Evolutionary conservation across 2,797 vertebrate genomes (phyloP).

Genomic region (Myotis findleyi): DNA sequence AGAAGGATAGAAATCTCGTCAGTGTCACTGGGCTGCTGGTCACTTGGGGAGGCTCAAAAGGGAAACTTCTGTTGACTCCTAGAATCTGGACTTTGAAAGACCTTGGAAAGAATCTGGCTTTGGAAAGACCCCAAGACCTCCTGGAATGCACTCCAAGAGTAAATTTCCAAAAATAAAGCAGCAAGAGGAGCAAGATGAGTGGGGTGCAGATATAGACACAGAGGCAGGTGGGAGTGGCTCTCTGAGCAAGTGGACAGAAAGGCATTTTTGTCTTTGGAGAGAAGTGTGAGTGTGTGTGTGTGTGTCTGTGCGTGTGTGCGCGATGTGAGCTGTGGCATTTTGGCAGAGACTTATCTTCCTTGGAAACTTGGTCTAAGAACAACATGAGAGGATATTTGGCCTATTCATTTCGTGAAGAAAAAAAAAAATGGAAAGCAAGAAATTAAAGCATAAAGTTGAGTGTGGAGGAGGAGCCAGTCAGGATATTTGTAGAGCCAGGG

Average conservation of each 20-base stretch:
- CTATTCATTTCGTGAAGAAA: not conserved
- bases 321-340: not conserved
- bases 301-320: not conserved
- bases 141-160: not conserved
- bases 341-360: constrained; percentile 1
- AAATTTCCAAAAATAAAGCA: not conserved
- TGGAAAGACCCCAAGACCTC: not conserved
- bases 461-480: not conserved
- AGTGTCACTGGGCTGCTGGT: not conserved
- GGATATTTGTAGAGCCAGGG: not conserved
- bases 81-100: constrained; percentile 30
- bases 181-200: not conserved
- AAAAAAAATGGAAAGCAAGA: not conserved
- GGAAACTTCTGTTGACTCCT: not conserved
- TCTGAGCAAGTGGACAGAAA: accelerated
- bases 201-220: not conserved
- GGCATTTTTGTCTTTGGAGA: not conserved
- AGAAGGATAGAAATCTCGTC: constrained; percentile 10
- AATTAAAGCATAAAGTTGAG: not conserved
- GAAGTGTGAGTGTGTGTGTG: not conserved
- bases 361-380: constrained; percentile 39
- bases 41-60: not conserved
- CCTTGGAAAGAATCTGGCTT: not conserved
- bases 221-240: not conserved
- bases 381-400: not conserved